These are phyloP conservation scores for Neoitamus cyanurus DNA, from an alignment of 2,888 invertebrate genomes.

Conservation along the genomic window DNA sequence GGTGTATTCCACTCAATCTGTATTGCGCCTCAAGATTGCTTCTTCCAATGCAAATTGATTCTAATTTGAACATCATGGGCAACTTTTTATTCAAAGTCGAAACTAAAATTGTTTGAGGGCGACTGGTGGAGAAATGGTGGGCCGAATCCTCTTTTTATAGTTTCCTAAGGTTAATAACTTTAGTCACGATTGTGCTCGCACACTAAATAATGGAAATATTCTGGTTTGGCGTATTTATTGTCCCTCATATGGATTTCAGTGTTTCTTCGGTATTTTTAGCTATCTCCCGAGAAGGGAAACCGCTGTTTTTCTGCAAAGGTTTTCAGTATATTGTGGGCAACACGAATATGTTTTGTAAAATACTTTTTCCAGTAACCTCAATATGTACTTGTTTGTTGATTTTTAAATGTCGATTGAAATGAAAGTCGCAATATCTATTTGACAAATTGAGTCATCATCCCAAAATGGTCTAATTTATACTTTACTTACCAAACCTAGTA, in stretches of 20 bases:
- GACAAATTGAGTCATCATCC: no score
- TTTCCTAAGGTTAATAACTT: neutral
- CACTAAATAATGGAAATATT: neutral
- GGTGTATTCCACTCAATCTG: neutral
- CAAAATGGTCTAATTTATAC: no score
- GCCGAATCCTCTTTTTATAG: neutral
- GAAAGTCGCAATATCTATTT: no score
- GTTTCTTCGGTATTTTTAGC: neutral
- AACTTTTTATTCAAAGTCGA: neutral
- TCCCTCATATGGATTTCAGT: neutral
- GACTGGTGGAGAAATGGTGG: neutral
- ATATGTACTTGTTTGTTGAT: no score
- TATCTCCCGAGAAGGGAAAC: neutral
- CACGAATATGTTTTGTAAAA: neutral
- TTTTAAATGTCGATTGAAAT: no score
- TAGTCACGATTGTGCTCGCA: neutral
- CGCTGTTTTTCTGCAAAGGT: neutral
- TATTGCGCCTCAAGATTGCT: neutral
- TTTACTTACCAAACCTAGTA: no score
- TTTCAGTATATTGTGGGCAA: no score
- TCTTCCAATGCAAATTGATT: neutral
- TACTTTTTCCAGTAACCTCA: no score
- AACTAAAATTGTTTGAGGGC: neutral
- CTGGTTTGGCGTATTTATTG: neutral
- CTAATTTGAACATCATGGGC: neutral